A percentile compares a stretch with the other conserved stretches of the same genome.
Evolutionary conservation across 2,113 vertebrate genomes (phyloP).

Genomic region (Tetraodon nigroviridis): DNA sequence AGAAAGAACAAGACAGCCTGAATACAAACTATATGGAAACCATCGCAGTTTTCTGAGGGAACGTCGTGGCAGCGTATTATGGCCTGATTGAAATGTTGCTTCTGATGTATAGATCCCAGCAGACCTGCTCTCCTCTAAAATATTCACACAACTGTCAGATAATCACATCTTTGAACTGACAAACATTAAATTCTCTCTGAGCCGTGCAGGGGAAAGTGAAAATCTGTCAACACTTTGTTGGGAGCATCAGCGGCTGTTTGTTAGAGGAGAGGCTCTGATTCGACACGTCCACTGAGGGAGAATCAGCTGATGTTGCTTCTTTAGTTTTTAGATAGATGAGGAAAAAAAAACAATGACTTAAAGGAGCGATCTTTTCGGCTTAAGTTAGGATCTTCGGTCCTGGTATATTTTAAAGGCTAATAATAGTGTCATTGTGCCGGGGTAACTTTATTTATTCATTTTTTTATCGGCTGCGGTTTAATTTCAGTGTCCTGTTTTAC

Average conservation of each 20-base stretch:
- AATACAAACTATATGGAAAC: slow-evolving; percentile 21
- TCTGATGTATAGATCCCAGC: background rate
- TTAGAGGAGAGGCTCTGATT: slow-evolving; percentile 36
- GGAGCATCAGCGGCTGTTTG: slow-evolving; percentile 17
- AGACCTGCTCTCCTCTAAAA: too few relatives aligned
- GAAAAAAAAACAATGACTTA: background rate
- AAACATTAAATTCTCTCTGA: slow-evolving; percentile 11
- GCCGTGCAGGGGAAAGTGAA: slow-evolving; percentile 10
- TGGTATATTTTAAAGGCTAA: too few relatives aligned
- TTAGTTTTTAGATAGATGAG: background rate
- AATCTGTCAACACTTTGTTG: slow-evolving; percentile 17
- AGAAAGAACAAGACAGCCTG: slow-evolving; percentile 15
- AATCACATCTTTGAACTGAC: slow-evolving; percentile 32
- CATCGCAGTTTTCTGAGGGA: slow-evolving; percentile 23
- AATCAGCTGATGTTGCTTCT: background rate
- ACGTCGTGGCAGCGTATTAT: slow-evolving; percentile 14
- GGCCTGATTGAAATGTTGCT: background rate
- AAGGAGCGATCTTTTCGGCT: too few relatives aligned
- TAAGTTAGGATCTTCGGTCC: too few relatives aligned
- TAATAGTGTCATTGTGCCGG: too few relatives aligned
- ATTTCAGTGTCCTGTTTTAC: too few relatives aligned
- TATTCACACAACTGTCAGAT: slow-evolving; percentile 5
- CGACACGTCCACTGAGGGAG: slow-evolving; percentile 6
- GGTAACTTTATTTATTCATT: too few relatives aligned
- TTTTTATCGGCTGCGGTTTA: too few relatives aligned